These are phyloP conservation scores for Palloptera scutellata DNA, from an alignment of 2,888 invertebrate genomes.

Conservation along the genomic window DNA sequence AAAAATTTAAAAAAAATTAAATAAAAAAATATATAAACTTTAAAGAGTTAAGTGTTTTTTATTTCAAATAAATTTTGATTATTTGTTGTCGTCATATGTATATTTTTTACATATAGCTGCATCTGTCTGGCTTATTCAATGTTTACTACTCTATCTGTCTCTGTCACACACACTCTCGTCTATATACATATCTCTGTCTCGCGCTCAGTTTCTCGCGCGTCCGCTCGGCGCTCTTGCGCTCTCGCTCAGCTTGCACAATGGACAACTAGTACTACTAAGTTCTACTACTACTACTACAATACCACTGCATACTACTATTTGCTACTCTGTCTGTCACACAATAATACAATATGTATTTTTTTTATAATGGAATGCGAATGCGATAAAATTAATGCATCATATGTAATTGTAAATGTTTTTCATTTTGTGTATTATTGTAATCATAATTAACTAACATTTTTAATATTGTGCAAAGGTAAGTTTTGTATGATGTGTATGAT, in stretches of 20 bases:
- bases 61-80: neutral
- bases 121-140: neutral
- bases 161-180: too few relatives aligned
- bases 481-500: slow-evolving; percentile 35
- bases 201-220: slow-evolving; percentile 21
- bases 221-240: neutral
- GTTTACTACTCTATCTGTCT: neutral
- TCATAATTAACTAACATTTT: too few relatives aligned
- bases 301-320: too few relatives aligned
- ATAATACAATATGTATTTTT: too few relatives aligned
- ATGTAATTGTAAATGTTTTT: too few relatives aligned
- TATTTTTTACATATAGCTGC: neutral
- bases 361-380: too few relatives aligned
- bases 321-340: too few relatives aligned
- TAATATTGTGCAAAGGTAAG: slow-evolving; percentile 35
- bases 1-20: slow-evolving; percentile 38
- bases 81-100: neutral
- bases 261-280: too few relatives aligned
- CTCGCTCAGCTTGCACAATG: neutral
- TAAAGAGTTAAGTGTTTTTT: slow-evolving; percentile 56
- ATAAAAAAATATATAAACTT: slow-evolving; percentile 39
- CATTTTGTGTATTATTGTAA: too few relatives aligned
- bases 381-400: too few relatives aligned
- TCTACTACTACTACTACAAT: too few relatives aligned
- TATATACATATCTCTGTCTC: slow-evolving; percentile 12